These are phyloP conservation scores for Hafferia zeledoni DNA, from an alignment of 2,797 vertebrate species.

Conservation along the genomic window DNA sequence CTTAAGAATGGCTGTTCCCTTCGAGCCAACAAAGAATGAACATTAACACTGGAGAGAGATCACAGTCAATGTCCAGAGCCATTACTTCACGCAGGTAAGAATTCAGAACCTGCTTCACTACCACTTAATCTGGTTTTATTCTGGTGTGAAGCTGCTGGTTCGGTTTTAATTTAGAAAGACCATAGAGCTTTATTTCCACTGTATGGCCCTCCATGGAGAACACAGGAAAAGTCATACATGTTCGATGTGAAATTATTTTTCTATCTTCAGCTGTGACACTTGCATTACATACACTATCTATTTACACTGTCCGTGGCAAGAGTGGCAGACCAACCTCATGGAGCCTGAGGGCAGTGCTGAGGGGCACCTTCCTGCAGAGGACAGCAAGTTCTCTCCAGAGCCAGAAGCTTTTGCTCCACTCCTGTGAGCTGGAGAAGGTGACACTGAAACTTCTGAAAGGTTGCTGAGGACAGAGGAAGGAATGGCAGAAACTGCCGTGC, in stretches of 20 bases:
- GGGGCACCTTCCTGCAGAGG: background rate
- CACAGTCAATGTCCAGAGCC: background rate
- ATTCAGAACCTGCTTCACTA: background rate
- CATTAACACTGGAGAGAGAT: background rate
- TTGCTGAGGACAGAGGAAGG: background rate
- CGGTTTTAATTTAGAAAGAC: background rate
- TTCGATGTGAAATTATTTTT: background rate
- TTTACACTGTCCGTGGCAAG: background rate
- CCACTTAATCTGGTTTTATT: background rate
- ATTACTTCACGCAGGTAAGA: background rate
- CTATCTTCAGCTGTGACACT: background rate
- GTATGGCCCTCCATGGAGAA: background rate
- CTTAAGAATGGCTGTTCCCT: background rate
- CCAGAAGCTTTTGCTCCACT: background rate
- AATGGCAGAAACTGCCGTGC: constrained; percentile 15
- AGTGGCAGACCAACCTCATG: rapidly evolving
- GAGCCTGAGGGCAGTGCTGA: background rate
- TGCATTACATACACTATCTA: background rate
- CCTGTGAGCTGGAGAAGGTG: background rate
- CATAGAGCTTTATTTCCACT: background rate
- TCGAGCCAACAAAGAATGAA: background rate
- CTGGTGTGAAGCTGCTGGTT: background rate
- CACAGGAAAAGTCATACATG: rapidly evolving
- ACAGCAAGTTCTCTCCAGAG: background rate
- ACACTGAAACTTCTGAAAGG: background rate